These are phyloP conservation scores for Chaetodon auriga DNA, from an alignment of 2,113 vertebrate species.

Conservation along the genomic window DNA sequence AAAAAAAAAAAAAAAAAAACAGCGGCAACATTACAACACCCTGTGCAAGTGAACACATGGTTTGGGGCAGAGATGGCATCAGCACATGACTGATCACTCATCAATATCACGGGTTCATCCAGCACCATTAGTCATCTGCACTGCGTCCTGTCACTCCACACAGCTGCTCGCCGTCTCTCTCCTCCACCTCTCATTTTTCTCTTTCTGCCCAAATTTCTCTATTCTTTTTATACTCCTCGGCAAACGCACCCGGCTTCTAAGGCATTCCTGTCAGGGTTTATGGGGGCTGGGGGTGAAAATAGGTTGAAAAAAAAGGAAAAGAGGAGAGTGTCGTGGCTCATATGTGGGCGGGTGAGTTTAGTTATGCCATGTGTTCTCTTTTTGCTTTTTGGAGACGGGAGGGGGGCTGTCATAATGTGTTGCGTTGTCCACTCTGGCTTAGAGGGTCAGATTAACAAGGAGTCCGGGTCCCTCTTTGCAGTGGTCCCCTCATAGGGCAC, in stretches of 20 bases:
- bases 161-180: slow-evolving; percentile 78
- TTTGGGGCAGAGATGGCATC: slow-evolving; percentile 65
- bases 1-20: slow-evolving; percentile 34
- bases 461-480: slow-evolving; percentile 73
- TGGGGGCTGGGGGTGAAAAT: slow-evolving; percentile 40
- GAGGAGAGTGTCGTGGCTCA: slow-evolving; percentile 28
- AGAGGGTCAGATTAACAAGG: slow-evolving; percentile 84
- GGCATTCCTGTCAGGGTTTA: slow-evolving; percentile 55
- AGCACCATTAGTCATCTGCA: slow-evolving; percentile 77
- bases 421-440: slow-evolving; percentile 80
- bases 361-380: slow-evolving; percentile 69
- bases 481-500: slow-evolving; percentile 72
- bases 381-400: slow-evolving; percentile 22
- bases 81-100: slow-evolving; percentile 79
- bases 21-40: slow-evolving; percentile 36
- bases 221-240: slow-evolving; percentile 59
- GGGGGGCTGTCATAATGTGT: slow-evolving; percentile 79
- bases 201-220: slow-evolving; percentile 70
- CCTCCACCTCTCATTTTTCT: slow-evolving; percentile 73
- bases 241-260: slow-evolving; percentile 49
- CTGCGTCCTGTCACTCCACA: slow-evolving; percentile 73
- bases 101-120: slow-evolving; percentile 76
- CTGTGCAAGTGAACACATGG: slow-evolving; percentile 53
- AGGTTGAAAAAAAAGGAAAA: slow-evolving; percentile 50
- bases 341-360: slow-evolving; percentile 66